Base-by-base conservation (phyloP, 2,888 invertebrate genomes). In the Strigamia crassipes region DNA sequence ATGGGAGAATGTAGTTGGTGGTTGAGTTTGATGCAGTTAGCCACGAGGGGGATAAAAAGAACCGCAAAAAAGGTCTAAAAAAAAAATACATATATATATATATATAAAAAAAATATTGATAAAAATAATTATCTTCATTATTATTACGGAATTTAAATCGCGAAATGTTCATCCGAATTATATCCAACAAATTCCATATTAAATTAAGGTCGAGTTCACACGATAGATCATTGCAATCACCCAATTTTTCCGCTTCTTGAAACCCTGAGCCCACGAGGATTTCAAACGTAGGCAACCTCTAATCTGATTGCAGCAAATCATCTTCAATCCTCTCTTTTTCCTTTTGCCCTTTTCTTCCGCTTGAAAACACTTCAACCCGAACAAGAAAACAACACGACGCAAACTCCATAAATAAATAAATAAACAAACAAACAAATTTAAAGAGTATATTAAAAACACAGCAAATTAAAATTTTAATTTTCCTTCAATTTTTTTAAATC, bases 141-240 rank as follows among this genome's bases (percentile, higher is more conserved):
- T 38, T 38, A 38, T 18, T 10, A 61, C 10, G 21, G 4, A 61
- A 61, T 61, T 61, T 61, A 23, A 61, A 61, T 61, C 3, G 10
- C 61, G 18, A 23, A 61, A 10, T 8, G 6, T 12, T 6, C 6
- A 61, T 27, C 1, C 27, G 27, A 27, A 27, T 27, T 27, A 27
- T 27, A 27, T 18, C 12, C 21, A 61, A 61, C 61, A 23, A 23
- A 61, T 61, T 61, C 18, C 61, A 61, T 61, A 61, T 61, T 61
- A 61, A 61, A 61, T 61, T 61, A 61, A 61, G 61, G 61, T 61
- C 61, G 61, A 61, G 61, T 61, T 61, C 61, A 61, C 61, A 61
- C 61, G 61, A 61, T 61, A 61, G 61, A 61, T 61, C 61, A 61
- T 61, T 61, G 61, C 61, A 61, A 61, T 61, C 61, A 61, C 61